Conservation (phyloP, 2,797 vertebrate species). For the Chromis chromis region DNA sequence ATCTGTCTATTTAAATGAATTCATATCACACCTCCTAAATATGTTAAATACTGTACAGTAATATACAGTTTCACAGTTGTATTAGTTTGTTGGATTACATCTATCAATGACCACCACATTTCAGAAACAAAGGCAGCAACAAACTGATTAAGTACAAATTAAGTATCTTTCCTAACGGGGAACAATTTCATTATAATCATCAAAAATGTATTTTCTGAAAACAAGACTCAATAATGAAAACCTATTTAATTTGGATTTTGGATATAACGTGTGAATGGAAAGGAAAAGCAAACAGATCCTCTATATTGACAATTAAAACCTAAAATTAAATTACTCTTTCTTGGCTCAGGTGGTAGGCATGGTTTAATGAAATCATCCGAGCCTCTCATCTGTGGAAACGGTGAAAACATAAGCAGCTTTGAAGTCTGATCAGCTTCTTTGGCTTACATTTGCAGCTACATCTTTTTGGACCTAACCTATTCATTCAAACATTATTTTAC, state of each 20-base stretch:
- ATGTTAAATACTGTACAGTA: not conserved
- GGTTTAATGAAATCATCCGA: too few species aligned
- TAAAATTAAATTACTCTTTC: not conserved
- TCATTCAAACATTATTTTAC: too few species aligned
- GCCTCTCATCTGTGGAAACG: too few species aligned
- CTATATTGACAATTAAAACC: not conserved
- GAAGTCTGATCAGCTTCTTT: too few species aligned
- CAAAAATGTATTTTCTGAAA: not conserved
- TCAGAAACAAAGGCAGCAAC: too few species aligned
- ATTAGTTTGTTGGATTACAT: too few species aligned
- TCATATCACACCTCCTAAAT: not conserved
- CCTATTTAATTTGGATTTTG: not conserved
- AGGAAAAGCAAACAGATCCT: not conserved
- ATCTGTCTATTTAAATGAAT: not conserved
- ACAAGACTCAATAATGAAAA: not conserved
- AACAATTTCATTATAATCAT: not conserved
- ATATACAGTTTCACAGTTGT: too few species aligned
- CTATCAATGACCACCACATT: too few species aligned
- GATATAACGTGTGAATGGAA: not conserved
- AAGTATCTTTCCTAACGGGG: not conserved
- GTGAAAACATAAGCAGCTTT: too few species aligned
- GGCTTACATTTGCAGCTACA: too few species aligned
- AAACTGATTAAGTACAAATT: too few species aligned
- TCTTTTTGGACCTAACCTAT: too few species aligned
- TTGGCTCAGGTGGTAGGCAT: not conserved